These are phyloP conservation scores for Leucoptera coffeella DNA, from an alignment of 2,888 invertebrate genomes.

Conservation along the genomic window DNA sequence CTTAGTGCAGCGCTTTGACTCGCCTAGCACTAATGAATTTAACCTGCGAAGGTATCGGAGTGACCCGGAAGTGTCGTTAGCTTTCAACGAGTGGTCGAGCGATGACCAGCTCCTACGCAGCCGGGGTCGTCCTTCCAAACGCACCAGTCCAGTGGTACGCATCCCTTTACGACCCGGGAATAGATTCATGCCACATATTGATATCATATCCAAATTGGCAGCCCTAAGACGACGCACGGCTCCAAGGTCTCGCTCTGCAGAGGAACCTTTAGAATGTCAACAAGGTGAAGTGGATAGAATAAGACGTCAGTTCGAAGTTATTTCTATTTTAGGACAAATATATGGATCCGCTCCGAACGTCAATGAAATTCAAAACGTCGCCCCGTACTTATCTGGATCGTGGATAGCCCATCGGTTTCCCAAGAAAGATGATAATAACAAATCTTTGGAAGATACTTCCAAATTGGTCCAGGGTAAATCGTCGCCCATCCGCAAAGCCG, in stretches of 20 bases:
- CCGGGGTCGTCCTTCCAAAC: constrained; percentile 23
- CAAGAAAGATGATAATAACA: constrained; percentile 60
- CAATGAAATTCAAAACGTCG: constrained; percentile 68
- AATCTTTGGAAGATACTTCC: constrained; percentile 48
- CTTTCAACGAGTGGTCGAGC: constrained; percentile 22
- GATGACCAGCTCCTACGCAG: constrained; percentile 25
- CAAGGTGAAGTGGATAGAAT: constrained; percentile 68
- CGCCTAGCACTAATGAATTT: constrained; percentile 47
- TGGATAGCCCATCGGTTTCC: constrained; percentile 81
- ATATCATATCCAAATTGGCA: constrained; percentile 83
- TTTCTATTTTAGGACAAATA: constrained; percentile 68
- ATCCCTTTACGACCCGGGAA: constrained; percentile 60
- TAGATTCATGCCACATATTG: constrained; percentile 81
- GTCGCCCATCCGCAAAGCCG: constrained; percentile 33
- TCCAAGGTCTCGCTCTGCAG: constrained; percentile 42
- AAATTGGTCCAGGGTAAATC: constrained; percentile 18
- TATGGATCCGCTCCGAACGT: constrained; percentile 78
- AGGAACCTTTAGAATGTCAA: constrained; percentile 45
- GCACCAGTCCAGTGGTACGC: constrained; percentile 60
- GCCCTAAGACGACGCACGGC: constrained; percentile 46
- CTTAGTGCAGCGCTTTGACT: constrained; percentile 74
- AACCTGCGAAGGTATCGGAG: constrained; percentile 63
- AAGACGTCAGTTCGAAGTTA: constrained; percentile 64
- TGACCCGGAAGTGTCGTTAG: constrained; percentile 72
- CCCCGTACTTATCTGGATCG: constrained; percentile 69